Conservation (phyloP, 2,888 invertebrate species). For the Alloscopus bannaensis region DNA sequence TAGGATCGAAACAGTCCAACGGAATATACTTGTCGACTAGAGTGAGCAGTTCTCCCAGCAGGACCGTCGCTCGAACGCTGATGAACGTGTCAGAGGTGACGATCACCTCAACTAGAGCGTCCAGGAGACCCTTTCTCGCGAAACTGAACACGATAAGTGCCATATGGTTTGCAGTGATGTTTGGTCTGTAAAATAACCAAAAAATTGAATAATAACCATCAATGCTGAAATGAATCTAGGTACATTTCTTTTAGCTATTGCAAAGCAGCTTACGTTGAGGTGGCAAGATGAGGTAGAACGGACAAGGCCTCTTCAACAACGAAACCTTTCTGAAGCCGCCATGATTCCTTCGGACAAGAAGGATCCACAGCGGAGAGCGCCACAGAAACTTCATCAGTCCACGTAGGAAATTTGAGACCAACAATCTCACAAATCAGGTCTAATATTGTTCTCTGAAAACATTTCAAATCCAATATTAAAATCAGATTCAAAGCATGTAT, state of each 20-base stretch:
- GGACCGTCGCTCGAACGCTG: conserved; percentile 92
- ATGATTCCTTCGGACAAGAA: conserved; percentile 84
- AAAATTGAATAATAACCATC: conserved; percentile 6
- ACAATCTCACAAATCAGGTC: conserved; percentile 94
- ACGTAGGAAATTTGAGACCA: conserved; percentile 90
- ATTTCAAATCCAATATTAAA: conserved; percentile 71
- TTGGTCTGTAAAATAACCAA: conserved; percentile 81
- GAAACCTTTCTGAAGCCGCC: conserved; percentile 94
- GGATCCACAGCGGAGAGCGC: conserved; percentile 93
- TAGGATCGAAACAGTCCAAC: conserved; percentile 88
- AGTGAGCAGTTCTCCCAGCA: conserved; percentile 91
- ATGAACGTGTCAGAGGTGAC: conserved; percentile 92
- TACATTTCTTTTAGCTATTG: background rate
- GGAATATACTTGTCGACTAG: conserved; percentile 91
- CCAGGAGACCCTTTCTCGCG: conserved; percentile 88
- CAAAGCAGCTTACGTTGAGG: conserved; percentile 66
- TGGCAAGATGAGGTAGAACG: conserved; percentile 89
- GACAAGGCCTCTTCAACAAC: conserved; percentile 93
- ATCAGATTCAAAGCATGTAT: conserved; percentile 17
- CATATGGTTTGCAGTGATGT: conserved; percentile 93
- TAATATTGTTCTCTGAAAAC: conserved; percentile 88
- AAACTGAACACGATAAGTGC: conserved; percentile 92
- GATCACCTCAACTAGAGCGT: conserved; percentile 93
- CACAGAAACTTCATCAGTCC: conserved; percentile 94
- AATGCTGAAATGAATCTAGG: background rate